These are phyloP conservation scores for Atta colombica DNA, from an alignment of 1,140 invertebrate species.

Conservation along the genomic window DNA sequence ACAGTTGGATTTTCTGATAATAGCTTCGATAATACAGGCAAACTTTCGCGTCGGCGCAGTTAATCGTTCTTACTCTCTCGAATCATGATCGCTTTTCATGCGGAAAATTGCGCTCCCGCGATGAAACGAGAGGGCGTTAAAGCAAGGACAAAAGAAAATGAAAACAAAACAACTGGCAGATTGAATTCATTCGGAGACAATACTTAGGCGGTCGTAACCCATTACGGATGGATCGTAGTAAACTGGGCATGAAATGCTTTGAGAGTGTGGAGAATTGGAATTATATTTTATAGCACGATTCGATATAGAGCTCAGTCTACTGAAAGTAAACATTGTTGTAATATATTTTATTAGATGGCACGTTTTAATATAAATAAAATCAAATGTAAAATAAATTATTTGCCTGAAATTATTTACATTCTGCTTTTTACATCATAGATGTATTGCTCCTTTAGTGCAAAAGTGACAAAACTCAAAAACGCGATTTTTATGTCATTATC, in stretches of 20 bases:
- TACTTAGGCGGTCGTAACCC: constrained; percentile 57
- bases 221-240: constrained; percentile 42
- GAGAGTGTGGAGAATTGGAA: constrained; percentile 53
- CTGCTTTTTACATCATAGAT: background rate
- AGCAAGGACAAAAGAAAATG: constrained; percentile 39
- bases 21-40: constrained; percentile 28
- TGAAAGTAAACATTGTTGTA: constrained; percentile 21
- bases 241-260: constrained; percentile 61
- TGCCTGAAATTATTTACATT: no score
- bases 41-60: constrained; percentile 39
- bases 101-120: constrained; percentile 46
- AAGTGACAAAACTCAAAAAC: no score
- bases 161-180: constrained; percentile 47
- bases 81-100: constrained; percentile 44
- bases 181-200: constrained; percentile 61
- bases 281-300: constrained; percentile 53
- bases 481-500: no score
- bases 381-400: background rate
- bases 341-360: background rate
- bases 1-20: background rate
- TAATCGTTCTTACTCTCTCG: constrained; percentile 44
- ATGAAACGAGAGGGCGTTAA: constrained; percentile 8
- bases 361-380: background rate
- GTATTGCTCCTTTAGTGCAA: no score
- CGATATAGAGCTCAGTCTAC: constrained; percentile 13